phyloP scores from a whole-genome alignment of 2,113 vertebrate species.

The Thymallus thymallus region DNA sequence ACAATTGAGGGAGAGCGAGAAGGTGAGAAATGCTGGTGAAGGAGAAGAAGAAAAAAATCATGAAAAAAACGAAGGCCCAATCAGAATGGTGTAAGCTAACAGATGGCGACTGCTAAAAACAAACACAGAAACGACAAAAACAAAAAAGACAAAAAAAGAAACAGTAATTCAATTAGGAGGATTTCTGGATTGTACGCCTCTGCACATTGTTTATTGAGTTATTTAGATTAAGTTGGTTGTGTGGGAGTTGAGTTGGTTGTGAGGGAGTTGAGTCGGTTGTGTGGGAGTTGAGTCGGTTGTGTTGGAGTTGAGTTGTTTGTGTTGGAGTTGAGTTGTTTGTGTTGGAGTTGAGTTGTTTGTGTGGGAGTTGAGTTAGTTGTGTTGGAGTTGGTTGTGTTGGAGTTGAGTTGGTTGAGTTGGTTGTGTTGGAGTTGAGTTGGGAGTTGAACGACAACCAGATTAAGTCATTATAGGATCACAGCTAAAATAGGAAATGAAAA shows the following conservation, averaged over 20 bases:
- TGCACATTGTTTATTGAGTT: slow-evolving; percentile 60
- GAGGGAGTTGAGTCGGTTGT: no score
- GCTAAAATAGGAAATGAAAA: neutral
- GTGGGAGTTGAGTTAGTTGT: slow-evolving; percentile 17
- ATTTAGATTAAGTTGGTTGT: slow-evolving; percentile 56
- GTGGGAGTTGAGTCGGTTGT: no score
- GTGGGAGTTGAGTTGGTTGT: no score
- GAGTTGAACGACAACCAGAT: slow-evolving; percentile 57
- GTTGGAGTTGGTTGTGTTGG: no score
- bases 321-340: no score
- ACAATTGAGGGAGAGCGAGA: slow-evolving; percentile 63
- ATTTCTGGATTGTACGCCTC: slow-evolving; percentile 45
- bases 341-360: no score
- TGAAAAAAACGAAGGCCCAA: slow-evolving; percentile 67
- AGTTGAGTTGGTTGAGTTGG: slow-evolving; percentile 17
- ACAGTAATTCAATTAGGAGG: slow-evolving; percentile 72
- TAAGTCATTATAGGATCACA: slow-evolving; percentile 51
- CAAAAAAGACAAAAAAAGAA: slow-evolving; percentile 65
- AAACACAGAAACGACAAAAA: slow-evolving; percentile 42
- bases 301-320: no score
- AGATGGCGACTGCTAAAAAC: slow-evolving; percentile 71
- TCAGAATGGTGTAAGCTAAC: slow-evolving; percentile 71
- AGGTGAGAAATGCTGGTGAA: slow-evolving; percentile 65
- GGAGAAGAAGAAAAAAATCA: slow-evolving; percentile 4
- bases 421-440: neutral